phyloP scores from a whole-genome alignment of 1,140 invertebrate species.

The Agrilus planipennis region DNA sequence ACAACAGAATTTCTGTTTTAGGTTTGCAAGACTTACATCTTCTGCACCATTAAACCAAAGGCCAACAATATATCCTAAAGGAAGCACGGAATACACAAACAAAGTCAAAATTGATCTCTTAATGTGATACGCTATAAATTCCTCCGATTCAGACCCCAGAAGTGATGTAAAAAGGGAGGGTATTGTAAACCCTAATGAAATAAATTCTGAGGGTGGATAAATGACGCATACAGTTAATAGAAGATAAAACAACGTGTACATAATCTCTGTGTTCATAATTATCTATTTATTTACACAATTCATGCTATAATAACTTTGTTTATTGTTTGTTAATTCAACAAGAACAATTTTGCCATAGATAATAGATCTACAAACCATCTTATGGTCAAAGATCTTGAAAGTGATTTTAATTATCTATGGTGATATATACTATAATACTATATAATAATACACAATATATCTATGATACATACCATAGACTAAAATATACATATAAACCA shows the following conservation, averaged over 20 bases:
- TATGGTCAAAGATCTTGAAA: too few relatives aligned
- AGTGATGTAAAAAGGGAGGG: constrained; percentile 49
- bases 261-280: too few relatives aligned
- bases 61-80: constrained; percentile 53
- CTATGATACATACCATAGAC: too few relatives aligned
- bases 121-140: constrained; percentile 63
- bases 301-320: too few relatives aligned
- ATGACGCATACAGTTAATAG: constrained; percentile 55
- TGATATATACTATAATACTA: too few relatives aligned
- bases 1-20: constrained; percentile 2
- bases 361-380: too few relatives aligned
- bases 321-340: too few relatives aligned
- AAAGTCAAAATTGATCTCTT: constrained; percentile 51
- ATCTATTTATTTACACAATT: too few relatives aligned
- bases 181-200: constrained; percentile 60
- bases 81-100: constrained; percentile 54
- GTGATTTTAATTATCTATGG: too few relatives aligned
- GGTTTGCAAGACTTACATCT: constrained; percentile 20
- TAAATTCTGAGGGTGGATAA: constrained; percentile 64
- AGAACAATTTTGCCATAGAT: too few relatives aligned
- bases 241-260: constrained; percentile 57
- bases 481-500: too few relatives aligned
- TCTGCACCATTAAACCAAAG: constrained; percentile 39
- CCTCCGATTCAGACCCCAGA: constrained; percentile 54
- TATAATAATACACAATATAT: too few relatives aligned